Evolutionary conservation across 2,113 vertebrate species (phyloP).

Genomic region (Gasterosteus nipponicus): DNA sequence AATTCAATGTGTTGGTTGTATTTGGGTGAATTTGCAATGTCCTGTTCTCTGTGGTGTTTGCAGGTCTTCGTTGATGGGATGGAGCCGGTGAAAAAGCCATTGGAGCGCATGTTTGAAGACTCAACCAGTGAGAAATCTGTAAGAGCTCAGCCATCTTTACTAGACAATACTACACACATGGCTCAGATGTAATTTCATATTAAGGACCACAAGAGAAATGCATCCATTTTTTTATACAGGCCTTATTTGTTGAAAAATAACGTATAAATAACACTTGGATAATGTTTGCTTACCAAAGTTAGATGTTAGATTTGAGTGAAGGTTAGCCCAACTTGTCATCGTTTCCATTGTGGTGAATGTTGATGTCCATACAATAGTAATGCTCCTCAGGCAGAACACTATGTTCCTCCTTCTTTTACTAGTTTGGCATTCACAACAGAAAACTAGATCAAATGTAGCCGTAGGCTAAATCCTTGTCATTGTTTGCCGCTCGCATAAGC

Average conservation of each 20-base stretch:
- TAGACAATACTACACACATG: not conserved
- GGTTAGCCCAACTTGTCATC: not conserved
- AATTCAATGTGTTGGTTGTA: not conserved
- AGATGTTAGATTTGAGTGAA: not conserved
- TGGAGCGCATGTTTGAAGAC: constrained; percentile 91
- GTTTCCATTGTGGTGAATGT: constrained; percentile 23
- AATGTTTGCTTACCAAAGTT: not conserved
- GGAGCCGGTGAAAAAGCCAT: constrained; percentile 86
- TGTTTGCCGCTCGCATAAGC: constrained; percentile 55
- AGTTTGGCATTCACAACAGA: constrained; percentile 38
- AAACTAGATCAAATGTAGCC: constrained; percentile 40
- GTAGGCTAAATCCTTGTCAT: constrained; percentile 48
- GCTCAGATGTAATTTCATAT: not conserved
- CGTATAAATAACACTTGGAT: not conserved
- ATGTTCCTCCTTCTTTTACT: constrained; percentile 32
- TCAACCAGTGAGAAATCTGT: constrained; percentile 89
- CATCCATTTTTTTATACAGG: not conserved
- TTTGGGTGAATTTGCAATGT: not conserved
- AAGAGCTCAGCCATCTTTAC: constrained; percentile 58
- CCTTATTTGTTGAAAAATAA: not conserved
- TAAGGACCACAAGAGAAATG: not conserved
- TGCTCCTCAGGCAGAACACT: constrained; percentile 19
- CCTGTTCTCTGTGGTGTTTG: constrained; percentile 26
- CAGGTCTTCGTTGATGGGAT: constrained; percentile 93
- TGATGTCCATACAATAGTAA: constrained; percentile 38